Percentiles rank a stretch among this genome's conserved stretches.
These are phyloP conservation scores for Potamilus streckersoni DNA, from an alignment of 1,140 invertebrate genomes.

Conservation along the genomic window DNA sequence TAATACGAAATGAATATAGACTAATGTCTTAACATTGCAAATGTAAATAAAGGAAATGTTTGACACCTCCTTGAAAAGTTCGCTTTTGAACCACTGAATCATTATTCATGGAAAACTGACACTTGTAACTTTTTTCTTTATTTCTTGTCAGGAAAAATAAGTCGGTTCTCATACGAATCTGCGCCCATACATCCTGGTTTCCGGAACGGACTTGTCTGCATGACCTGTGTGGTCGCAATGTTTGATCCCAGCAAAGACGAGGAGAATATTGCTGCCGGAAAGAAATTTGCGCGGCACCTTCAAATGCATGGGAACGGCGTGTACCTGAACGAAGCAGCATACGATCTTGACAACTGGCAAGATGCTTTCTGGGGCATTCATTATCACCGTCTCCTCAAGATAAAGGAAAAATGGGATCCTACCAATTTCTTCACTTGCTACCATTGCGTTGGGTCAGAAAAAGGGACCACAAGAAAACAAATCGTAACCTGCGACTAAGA, in stretches of 20 bases:
- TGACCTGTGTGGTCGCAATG: conserved; percentile 5
- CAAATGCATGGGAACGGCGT: conserved; percentile 20
- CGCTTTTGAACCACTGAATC: no score
- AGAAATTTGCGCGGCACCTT: neutral
- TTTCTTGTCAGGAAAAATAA: conserved; percentile 8
- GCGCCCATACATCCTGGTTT: conserved; percentile 28
- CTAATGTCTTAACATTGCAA: no score
- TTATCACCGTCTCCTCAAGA: conserved; percentile 24
- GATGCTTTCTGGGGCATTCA: conserved; percentile 35
- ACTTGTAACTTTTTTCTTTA: no score
- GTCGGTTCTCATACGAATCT: neutral
- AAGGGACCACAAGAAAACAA: no score
- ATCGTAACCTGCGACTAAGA: no score
- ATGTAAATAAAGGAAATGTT: no score
- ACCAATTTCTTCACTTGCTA: conserved; percentile 38
- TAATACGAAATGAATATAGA: no score
- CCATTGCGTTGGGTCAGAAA: conserved; percentile 34
- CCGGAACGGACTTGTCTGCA: neutral
- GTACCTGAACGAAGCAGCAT: conserved; percentile 39
- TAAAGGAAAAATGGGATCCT: conserved; percentile 31
- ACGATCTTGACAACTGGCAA: conserved; percentile 34
- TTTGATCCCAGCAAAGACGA: neutral
- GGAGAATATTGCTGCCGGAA: neutral
- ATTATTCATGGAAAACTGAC: no score
- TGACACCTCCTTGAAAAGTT: no score